A percentile compares a stretch with the other conserved stretches of the same genome.
Conservation (phyloP, 2,888 invertebrate species). For the Silvanus unidentatus region DNA sequence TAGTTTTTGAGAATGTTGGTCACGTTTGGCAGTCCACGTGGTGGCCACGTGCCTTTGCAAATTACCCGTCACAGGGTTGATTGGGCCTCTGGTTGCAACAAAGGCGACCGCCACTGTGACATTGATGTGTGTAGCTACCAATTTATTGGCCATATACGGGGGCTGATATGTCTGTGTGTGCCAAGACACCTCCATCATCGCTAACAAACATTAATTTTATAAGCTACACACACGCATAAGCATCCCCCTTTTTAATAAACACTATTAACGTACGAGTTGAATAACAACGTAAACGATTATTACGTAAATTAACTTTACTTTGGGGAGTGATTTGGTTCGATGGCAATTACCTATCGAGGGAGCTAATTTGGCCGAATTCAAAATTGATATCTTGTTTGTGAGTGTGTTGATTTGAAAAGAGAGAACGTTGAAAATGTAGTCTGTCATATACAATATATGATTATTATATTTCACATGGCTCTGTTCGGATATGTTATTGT, state of each 20-base stretch:
- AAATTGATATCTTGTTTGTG: no score
- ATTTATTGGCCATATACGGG: slow-evolving; percentile 39
- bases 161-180: slow-evolving; percentile 28
- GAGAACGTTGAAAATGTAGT: no score
- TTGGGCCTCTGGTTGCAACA: slow-evolving; percentile 31
- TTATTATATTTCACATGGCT: no score
- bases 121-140: slow-evolving; percentile 48
- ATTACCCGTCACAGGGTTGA: slow-evolving; percentile 1
- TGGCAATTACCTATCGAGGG: no score
- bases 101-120: slow-evolving; percentile 42
- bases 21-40: slow-evolving; percentile 36
- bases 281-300: slow-evolving; percentile 32
- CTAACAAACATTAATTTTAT: slow-evolving; percentile 16
- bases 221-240: slow-evolving; percentile 23
- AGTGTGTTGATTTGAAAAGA: no score
- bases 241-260: slow-evolving; percentile 36
- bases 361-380: no score
- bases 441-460: no score
- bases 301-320: slow-evolving; percentile 33
- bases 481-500: no score
- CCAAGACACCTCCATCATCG: slow-evolving; percentile 26
- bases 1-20: slow-evolving; percentile 42
- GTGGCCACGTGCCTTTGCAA: slow-evolving; percentile 37
- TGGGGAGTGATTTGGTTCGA: slow-evolving; percentile 5
- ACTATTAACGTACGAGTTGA: slow-evolving; percentile 33